Base-by-base conservation (phyloP, 2,888 invertebrate species). In the Cynaeus angustus region DNA sequence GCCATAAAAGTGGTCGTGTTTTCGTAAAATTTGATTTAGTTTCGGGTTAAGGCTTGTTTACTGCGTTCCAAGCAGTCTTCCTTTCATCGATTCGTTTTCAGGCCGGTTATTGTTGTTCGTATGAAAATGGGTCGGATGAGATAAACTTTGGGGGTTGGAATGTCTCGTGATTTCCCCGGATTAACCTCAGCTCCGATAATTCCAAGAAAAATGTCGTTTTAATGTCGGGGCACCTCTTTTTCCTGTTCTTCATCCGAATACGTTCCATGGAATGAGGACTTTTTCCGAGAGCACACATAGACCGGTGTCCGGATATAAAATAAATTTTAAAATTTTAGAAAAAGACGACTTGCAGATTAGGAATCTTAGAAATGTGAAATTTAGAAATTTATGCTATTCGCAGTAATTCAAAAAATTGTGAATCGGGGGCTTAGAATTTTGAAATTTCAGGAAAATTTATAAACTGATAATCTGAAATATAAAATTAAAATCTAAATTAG, bases 121-220 rank as follows among this genome's bases (percentile, higher is more conserved):
- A 59, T 46, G 43, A 59, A 59, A 59, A 59, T 46, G 59, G 59
- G 59, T 59, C 59, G 59, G 45, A 59, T 14, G 56, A 56, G 59
- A 59, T 59, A 59, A 59, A 59, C 30, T 43, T 38, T 12, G 43
- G 56, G 41, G 41, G 21, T 38, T 12, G 43, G 56, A 56, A 56
- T 56, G 56, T 59, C 46, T 45, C 59, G 59, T 59, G 59, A 46
- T 59, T 21, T 21, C 21, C 21, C 21, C 21, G 21, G 4, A 21
- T 21, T 21, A 21, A 21, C 21, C 21, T 4, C 21, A 21, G 21
- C n/a, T n/a, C n/a, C n/a, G n/a, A n/a, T n/a, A n/a, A n/a, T n/a
- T n/a, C n/a, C n/a, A n/a, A n/a, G n/a, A n/a, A n/a, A n/a, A n/a
- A n/a, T n/a, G n/a, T n/a, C n/a, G n/a, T n/a, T n/a, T n/a, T n/a